phyloP scores from a whole-genome alignment of 2,888 invertebrate genomes.

The Argyra leucocephala region DNA sequence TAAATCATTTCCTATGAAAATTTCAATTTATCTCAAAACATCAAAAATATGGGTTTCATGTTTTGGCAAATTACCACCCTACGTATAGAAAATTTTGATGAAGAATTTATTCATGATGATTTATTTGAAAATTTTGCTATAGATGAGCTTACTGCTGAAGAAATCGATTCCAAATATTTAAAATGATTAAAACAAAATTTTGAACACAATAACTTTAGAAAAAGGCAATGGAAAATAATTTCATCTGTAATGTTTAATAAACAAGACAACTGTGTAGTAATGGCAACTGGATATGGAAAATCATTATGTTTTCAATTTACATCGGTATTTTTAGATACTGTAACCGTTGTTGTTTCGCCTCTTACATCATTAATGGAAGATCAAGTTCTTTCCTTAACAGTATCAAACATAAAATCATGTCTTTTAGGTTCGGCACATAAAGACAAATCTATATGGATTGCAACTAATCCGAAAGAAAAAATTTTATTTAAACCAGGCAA shows the following conservation, averaged over 20 bases:
- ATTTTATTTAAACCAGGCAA: slow-evolving; percentile 29
- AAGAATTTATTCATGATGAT: too few species aligned
- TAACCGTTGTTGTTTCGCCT: slow-evolving; percentile 57
- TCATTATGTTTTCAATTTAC: slow-evolving; percentile 62
- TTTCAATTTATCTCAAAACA: too few species aligned
- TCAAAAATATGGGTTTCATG: too few species aligned
- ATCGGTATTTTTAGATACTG: slow-evolving; percentile 47
- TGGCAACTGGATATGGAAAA: slow-evolving; percentile 65
- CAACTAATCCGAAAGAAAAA: slow-evolving; percentile 3
- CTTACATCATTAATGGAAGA: slow-evolving; percentile 65
- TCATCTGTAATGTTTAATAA: slow-evolving; percentile 45
- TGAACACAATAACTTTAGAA: slow-evolving; percentile 49
- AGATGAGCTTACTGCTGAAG: too few species aligned
- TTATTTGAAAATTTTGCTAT: too few species aligned
- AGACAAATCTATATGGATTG: slow-evolving; percentile 35
- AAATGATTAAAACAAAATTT: slow-evolving; percentile 45
- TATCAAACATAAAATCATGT: slow-evolving; percentile 48
- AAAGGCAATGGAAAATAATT: slow-evolving; percentile 53
- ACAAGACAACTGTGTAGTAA: slow-evolving; percentile 55
- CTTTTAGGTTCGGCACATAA: slow-evolving; percentile 50
- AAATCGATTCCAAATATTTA: slow-evolving; percentile 34
- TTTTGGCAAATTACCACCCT: too few species aligned
- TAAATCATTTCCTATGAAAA: too few species aligned
- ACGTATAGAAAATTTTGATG: too few species aligned
- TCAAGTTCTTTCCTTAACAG: slow-evolving; percentile 52